phyloP scores from a whole-genome alignment of 2,888 invertebrate genomes.

The Timandra comae region DNA sequence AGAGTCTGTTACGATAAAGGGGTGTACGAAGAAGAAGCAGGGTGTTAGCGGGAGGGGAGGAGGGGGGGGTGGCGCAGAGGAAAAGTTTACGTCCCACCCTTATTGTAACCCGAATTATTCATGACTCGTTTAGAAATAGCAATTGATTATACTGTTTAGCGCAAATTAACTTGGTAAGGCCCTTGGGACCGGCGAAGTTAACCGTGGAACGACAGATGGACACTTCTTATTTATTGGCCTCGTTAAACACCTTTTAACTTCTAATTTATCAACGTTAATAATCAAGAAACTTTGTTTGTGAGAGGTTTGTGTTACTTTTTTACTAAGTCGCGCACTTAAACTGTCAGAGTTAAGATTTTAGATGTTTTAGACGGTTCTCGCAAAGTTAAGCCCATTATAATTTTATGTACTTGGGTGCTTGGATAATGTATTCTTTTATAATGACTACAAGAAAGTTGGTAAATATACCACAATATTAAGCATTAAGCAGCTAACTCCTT shows the following conservation, averaged over 20 bases:
- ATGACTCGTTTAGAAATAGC: constrained; percentile 50
- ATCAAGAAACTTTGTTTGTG: too few species aligned
- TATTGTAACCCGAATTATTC: constrained; percentile 53
- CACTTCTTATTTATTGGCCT: background rate
- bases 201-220: constrained; percentile 1
- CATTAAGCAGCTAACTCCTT: too few species aligned
- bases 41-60: constrained; percentile 1
- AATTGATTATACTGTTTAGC: constrained; percentile 59
- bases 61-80: constrained; percentile 13
- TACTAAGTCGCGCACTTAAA: background rate
- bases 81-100: constrained; percentile 34
- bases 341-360: background rate
- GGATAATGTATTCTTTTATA: too few species aligned
- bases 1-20: constrained; percentile 30
- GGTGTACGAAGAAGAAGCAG: background rate
- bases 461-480: too few species aligned
- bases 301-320: background rate
- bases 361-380: background rate
- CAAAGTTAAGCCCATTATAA: too few species aligned
- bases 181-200: background rate
- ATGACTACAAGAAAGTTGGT: too few species aligned
- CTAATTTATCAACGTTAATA: background rate
- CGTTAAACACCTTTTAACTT: constrained; percentile 1
- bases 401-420: too few species aligned
- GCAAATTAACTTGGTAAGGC: constrained; percentile 37